Evolutionary conservation across 2,113 vertebrate genomes (phyloP).

Genomic region (Geococcyx californianus): DNA sequence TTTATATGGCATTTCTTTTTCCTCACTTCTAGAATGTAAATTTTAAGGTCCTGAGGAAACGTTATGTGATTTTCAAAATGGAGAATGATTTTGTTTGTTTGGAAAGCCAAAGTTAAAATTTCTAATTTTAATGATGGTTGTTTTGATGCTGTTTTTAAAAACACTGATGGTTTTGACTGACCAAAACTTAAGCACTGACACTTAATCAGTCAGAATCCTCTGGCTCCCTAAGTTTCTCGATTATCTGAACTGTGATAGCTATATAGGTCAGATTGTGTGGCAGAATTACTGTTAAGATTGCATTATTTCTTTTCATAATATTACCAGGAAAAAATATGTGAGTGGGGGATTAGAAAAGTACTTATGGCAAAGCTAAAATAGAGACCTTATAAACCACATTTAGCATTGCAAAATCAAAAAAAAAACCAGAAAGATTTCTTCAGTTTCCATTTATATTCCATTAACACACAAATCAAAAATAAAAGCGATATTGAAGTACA

Average conservation of each 20-base stretch:
- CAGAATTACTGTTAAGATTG: background rate
- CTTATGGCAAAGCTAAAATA: background rate
- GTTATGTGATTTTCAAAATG: background rate
- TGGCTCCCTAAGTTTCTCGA: background rate
- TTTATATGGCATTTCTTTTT: background rate
- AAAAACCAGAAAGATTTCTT: background rate
- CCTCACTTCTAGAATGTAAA: background rate
- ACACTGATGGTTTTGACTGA: background rate
- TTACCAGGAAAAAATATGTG: background rate
- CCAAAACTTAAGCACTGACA: background rate
- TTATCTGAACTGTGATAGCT: background rate
- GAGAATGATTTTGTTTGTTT: background rate
- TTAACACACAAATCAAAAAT: background rate
- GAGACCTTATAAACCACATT: background rate
- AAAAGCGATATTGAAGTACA: background rate
- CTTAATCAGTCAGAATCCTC: background rate
- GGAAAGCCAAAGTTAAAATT: background rate
- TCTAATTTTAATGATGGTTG: background rate
- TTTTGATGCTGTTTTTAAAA: background rate
- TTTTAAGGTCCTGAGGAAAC: background rate
- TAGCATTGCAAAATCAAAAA: background rate
- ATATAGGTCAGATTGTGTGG: background rate
- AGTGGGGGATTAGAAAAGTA: background rate
- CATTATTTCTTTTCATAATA: background rate
- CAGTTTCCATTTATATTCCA: background rate